phyloP scores from a whole-genome alignment of 2,113 vertebrate species.

The Aphelocoma coerulescens region DNA sequence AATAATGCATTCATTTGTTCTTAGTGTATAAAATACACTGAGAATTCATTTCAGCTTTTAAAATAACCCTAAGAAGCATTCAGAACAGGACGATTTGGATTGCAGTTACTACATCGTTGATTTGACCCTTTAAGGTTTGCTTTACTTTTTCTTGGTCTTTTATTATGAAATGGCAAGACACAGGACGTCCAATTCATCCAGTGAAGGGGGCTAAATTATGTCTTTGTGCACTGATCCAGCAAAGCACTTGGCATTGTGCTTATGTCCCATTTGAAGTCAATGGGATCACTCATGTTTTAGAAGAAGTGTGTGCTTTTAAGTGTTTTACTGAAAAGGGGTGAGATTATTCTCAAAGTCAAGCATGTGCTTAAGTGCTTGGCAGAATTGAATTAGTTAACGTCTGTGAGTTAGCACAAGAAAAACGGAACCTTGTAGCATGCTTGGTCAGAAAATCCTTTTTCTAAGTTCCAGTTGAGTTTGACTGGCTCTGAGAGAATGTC shows the following conservation, averaged over 20 bases:
- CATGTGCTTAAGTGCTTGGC: not conserved
- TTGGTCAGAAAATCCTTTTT: not conserved
- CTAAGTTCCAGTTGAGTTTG: not conserved
- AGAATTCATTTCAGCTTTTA: not conserved
- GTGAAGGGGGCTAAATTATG: not conserved
- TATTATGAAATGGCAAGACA: not conserved
- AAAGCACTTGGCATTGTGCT: not conserved
- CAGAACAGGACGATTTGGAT: not conserved
- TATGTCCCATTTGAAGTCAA: not conserved
- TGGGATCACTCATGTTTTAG: slow-evolving; percentile 6
- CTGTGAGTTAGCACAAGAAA: not conserved
- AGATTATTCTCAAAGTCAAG: slow-evolving; percentile 29
- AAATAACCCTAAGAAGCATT: not conserved
- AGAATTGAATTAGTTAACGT: not conserved
- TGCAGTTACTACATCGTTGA: not conserved
- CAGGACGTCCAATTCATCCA: not conserved
- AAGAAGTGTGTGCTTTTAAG: slow-evolving; percentile 1
- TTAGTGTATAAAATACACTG: not conserved
- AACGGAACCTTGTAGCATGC: rapidly evolving
- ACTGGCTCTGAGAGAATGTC: not conserved
- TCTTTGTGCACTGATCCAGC: not conserved
- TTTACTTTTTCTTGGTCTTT: not conserved
- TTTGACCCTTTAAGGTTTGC: not conserved
- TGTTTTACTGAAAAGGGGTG: not conserved
- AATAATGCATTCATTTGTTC: slow-evolving; percentile 23